These are phyloP conservation scores for Drosophila seclusa DNA, from an alignment of 2,888 invertebrate species.

Conservation along the genomic window DNA sequence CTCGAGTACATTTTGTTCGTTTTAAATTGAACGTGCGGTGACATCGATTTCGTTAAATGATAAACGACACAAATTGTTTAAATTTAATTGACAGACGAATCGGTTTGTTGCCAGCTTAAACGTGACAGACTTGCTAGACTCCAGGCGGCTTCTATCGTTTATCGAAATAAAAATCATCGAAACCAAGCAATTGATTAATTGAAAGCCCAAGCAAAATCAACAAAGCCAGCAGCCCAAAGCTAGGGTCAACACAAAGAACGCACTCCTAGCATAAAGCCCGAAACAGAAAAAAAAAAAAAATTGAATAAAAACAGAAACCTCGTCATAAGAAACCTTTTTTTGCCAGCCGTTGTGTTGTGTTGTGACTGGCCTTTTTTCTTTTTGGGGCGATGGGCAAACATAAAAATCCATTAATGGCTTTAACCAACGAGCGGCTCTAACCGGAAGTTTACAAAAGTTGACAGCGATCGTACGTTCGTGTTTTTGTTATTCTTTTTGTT, in stretches of 20 bases:
- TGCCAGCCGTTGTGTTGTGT: slow-evolving; percentile 21
- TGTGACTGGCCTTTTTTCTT: slow-evolving; percentile 14
- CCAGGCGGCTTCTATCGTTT: slow-evolving; percentile 21
- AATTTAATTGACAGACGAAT: slow-evolving; percentile 55
- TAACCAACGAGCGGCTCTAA: slow-evolving; percentile 61
- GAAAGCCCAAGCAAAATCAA: slow-evolving; percentile 35
- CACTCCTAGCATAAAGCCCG: slow-evolving; percentile 38
- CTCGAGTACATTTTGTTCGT: slow-evolving; percentile 23
- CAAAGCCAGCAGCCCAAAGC: slow-evolving; percentile 18
- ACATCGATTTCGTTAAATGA: slow-evolving; percentile 52
- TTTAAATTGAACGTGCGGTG: slow-evolving; percentile 46
- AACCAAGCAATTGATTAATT: slow-evolving; percentile 39
- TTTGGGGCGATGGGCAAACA: slow-evolving; percentile 50
- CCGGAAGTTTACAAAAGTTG: slow-evolving; percentile 78
- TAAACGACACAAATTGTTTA: slow-evolving; percentile 51
- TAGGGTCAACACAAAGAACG: slow-evolving; percentile 22
- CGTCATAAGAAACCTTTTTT: slow-evolving; percentile 40
- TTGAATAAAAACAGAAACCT: slow-evolving; percentile 14
- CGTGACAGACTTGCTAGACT: slow-evolving; percentile 32
- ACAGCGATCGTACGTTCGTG: slow-evolving; percentile 62
- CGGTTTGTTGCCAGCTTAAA: slow-evolving; percentile 30
- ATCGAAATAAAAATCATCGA: slow-evolving; percentile 25
- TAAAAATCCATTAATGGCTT: slow-evolving; percentile 68
- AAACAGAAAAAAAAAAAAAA: not conserved
- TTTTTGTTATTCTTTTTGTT: slow-evolving; percentile 15